phyloP scores from a whole-genome alignment of 2,113 vertebrate genomes.

The Sus scrofa region DNA sequence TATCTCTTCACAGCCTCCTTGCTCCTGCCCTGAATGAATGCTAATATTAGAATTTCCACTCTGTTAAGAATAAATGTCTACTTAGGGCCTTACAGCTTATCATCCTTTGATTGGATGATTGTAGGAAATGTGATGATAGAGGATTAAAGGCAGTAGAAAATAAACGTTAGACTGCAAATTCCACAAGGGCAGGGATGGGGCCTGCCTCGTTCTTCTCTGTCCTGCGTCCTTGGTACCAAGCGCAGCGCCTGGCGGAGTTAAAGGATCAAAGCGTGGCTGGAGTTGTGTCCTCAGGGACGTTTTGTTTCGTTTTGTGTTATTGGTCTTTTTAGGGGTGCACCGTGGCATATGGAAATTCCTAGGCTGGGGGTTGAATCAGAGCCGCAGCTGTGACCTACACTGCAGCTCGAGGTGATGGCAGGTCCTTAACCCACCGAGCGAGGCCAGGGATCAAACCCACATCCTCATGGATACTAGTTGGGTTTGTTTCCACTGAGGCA shows the following conservation, averaged over 20 bases:
- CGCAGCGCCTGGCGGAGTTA: background rate
- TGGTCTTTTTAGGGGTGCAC: too few relatives aligned
- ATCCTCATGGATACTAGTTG: too few relatives aligned
- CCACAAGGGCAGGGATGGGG: background rate
- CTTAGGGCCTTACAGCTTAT: background rate
- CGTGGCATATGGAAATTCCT: too few relatives aligned
- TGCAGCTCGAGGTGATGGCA: too few relatives aligned
- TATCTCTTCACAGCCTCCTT: background rate
- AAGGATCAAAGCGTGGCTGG: background rate
- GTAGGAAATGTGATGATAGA: background rate
- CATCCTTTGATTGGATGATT: background rate
- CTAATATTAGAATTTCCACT: background rate
- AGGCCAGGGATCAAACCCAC: too few relatives aligned
- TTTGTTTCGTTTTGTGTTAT: too few relatives aligned
- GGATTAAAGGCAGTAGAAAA: background rate
- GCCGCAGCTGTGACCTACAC: too few relatives aligned
- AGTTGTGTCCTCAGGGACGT: background rate
- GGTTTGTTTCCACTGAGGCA: too few relatives aligned
- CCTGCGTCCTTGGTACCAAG: background rate
- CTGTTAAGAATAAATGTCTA: background rate
- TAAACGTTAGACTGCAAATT: background rate
- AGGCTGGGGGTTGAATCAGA: too few relatives aligned
- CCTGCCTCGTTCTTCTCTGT: background rate
- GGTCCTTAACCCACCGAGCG: too few relatives aligned
- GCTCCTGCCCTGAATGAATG: background rate